Evolutionary conservation across 92 coral and sea anemone genomes (phyloP).

Genomic region (Isaurus tuberculatus): DNA sequence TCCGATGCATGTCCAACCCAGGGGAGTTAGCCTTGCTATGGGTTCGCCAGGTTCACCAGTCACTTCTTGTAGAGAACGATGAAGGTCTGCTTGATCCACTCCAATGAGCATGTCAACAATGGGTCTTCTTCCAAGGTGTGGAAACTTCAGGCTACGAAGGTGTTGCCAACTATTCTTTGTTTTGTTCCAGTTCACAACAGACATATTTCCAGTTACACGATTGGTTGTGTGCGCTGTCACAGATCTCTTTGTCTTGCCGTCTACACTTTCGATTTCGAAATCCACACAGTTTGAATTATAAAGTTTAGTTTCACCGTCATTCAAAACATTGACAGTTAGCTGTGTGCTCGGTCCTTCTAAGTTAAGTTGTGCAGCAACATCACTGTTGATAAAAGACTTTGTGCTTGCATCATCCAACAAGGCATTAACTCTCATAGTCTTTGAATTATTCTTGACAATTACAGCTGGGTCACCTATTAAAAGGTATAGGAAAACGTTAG

Average conservation of each 20-base stretch:
- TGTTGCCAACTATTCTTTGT: conserved; percentile 31
- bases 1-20: conserved; percentile 70
- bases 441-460: conserved; percentile 23
- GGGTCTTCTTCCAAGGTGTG: conserved; percentile 47
- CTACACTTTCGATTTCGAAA: neutral
- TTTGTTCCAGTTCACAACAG: conserved; percentile 44
- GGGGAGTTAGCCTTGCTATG: conserved; percentile 62
- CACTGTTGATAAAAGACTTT: conserved; percentile 1
- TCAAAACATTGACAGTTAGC: conserved; percentile 57
- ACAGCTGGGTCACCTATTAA: conserved; percentile 8
- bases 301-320: neutral
- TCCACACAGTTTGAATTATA: neutral
- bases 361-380: conserved; percentile 51
- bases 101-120: conserved; percentile 69
- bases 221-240: conserved; percentile 64
- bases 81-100: conserved; percentile 61
- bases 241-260: conserved; percentile 9
- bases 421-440: neutral
- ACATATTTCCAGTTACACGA: conserved; percentile 43
- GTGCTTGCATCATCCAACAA: neutral
- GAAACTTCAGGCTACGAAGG: conserved; percentile 34
- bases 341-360: conserved; percentile 53
- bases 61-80: conserved; percentile 49
- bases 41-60: conserved; percentile 63
- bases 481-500: no score